These are phyloP conservation scores for Marisa cornuarietis DNA, from an alignment of 1,140 invertebrate species.

Conservation along the genomic window DNA sequence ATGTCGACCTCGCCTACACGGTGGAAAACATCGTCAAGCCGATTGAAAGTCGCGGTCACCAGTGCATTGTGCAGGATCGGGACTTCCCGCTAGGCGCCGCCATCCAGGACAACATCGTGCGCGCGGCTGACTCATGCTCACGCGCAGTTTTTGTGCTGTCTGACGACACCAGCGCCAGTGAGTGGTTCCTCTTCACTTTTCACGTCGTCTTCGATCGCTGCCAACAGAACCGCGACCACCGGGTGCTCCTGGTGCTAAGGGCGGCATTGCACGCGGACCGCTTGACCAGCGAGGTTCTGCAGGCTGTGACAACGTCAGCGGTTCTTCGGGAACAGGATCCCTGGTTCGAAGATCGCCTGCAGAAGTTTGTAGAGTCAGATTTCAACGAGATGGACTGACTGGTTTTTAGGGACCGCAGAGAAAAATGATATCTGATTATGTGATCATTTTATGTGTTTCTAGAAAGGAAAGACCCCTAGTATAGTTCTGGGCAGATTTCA, in stretches of 20 bases:
- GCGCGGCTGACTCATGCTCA: conserved; percentile 32
- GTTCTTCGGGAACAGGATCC: conserved; percentile 30
- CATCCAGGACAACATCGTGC: conserved; percentile 49
- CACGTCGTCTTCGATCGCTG: conserved; percentile 42
- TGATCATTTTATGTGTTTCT: no score
- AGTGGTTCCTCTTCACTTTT: conserved; percentile 50
- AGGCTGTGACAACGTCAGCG: conserved; percentile 39
- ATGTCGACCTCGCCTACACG: conserved; percentile 35
- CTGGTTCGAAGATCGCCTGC: conserved; percentile 35
- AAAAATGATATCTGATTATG: no score
- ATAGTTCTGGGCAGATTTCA: no score
- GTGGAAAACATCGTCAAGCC: conserved; percentile 28
- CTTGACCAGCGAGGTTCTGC: conserved; percentile 37
- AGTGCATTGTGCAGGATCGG: conserved; percentile 39
- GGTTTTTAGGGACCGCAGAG: no score
- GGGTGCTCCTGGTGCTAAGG: conserved; percentile 36
- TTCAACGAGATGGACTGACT: not conserved
- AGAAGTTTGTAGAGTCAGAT: conserved; percentile 10
- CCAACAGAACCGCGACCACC: conserved; percentile 28
- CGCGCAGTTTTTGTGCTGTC: conserved; percentile 45
- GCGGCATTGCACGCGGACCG: conserved; percentile 22
- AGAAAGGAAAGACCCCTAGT: no score
- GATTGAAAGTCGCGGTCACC: conserved; percentile 36
- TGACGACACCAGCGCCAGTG: conserved; percentile 32
- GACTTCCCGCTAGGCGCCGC: conserved; percentile 43